These are phyloP conservation scores for Diaperis boleti DNA, from an alignment of 2,888 invertebrate species.

Conservation along the genomic window DNA sequence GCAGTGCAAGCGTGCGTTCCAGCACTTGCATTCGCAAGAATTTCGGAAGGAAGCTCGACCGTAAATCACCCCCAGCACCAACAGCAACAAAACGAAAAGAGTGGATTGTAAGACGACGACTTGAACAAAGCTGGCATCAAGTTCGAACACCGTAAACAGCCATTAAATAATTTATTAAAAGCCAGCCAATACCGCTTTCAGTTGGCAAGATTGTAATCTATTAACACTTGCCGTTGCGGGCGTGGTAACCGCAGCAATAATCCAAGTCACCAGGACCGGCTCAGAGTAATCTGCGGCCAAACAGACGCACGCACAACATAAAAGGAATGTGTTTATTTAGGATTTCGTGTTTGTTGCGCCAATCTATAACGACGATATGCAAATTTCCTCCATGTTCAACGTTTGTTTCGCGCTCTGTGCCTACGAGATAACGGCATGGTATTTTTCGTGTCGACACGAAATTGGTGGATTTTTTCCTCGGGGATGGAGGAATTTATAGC, in stretches of 20 bases:
- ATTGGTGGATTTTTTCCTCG: slow-evolving; percentile 13
- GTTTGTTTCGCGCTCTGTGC: slow-evolving; percentile 26
- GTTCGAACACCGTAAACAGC: slow-evolving; percentile 23
- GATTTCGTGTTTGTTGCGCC: slow-evolving; percentile 33
- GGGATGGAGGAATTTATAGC: neutral
- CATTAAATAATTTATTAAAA: slow-evolving; percentile 32
- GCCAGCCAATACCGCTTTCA: slow-evolving; percentile 16
- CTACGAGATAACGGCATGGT: slow-evolving; percentile 13
- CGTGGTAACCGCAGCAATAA: slow-evolving; percentile 20
- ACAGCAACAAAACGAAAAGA: slow-evolving; percentile 18
- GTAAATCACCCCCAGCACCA: slow-evolving; percentile 16
- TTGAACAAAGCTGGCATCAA: slow-evolving; percentile 31
- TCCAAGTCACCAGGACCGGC: slow-evolving; percentile 12
- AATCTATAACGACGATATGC: slow-evolving; percentile 31
- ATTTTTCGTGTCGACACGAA: slow-evolving; percentile 21
- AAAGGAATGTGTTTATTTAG: slow-evolving; percentile 34
- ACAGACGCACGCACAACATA: slow-evolving; percentile 19
- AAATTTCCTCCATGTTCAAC: slow-evolving; percentile 21
- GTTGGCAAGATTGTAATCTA: slow-evolving; percentile 23
- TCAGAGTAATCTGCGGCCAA: slow-evolving; percentile 15
- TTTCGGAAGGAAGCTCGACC: slow-evolving; percentile 26
- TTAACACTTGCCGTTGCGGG: slow-evolving; percentile 21
- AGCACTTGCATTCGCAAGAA: slow-evolving; percentile 8
- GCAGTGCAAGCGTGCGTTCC: neutral
- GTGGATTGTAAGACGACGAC: neutral